phyloP scores from a whole-genome alignment of 2,888 invertebrate genomes.

The Fragum sueziense region DNA sequence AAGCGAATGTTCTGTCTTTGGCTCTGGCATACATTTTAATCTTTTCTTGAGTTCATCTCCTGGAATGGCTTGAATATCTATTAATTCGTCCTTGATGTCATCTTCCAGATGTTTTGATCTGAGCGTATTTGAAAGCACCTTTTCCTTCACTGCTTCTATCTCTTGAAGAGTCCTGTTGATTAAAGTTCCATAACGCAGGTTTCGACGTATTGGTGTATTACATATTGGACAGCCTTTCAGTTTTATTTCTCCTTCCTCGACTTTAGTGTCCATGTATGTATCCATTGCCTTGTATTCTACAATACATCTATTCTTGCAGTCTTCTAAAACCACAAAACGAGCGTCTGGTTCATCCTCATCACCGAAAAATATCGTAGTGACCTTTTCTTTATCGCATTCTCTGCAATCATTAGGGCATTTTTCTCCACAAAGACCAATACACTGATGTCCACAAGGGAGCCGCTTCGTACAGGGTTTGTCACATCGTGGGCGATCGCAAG shows the following conservation, averaged over 20 bases:
- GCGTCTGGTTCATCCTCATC: constrained; percentile 85
- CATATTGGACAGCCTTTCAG: constrained; percentile 85
- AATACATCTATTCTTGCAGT: constrained; percentile 73
- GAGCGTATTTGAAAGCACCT: constrained; percentile 45
- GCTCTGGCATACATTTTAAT: constrained; percentile 20
- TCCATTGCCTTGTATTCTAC: constrained; percentile 82
- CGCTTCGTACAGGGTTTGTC: constrained; percentile 77
- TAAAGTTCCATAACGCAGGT: constrained; percentile 85
- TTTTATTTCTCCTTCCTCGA: constrained; percentile 80
- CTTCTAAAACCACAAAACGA: constrained; percentile 76
- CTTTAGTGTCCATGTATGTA: constrained; percentile 79
- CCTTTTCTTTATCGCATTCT: constrained; percentile 83
- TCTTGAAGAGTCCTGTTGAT: constrained; percentile 82
- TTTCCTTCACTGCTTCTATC: constrained; percentile 78
- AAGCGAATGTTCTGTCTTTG: constrained; percentile 43
- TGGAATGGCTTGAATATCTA: neutral
- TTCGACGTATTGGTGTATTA: constrained; percentile 85
- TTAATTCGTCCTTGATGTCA: constrained; percentile 25
- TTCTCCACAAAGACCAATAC: constrained; percentile 89
- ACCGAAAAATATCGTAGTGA: constrained; percentile 82
- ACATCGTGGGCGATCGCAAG: constrained; percentile 80
- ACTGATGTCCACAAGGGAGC: constrained; percentile 82
- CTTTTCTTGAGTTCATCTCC: constrained; percentile 17
- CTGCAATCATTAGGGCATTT: constrained; percentile 87
- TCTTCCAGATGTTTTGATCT: constrained; percentile 25